These are phyloP conservation scores for Bombus affinis DNA, from an alignment of 1,140 invertebrate species.

Conservation along the genomic window DNA sequence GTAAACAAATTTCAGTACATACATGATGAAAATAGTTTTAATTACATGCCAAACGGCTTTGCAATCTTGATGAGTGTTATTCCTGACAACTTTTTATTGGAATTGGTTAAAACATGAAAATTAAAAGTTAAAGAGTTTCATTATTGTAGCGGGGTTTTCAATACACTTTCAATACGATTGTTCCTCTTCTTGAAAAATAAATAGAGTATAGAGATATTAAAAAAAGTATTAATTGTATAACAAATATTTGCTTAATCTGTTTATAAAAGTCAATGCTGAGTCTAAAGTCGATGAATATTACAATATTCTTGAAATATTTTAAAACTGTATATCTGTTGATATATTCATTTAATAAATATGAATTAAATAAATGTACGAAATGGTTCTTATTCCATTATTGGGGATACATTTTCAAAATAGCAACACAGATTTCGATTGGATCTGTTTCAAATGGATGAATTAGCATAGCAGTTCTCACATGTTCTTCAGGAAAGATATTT, in stretches of 20 bases:
- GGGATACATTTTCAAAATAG: constrained; percentile 90
- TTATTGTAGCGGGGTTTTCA: background rate
- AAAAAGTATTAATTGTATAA: background rate
- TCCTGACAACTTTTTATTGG: background rate
- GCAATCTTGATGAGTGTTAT: background rate
- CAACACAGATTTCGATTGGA: constrained; percentile 93
- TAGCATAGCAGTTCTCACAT: constrained; percentile 92
- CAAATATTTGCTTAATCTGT: background rate
- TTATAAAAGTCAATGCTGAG: background rate
- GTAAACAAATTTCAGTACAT: background rate
- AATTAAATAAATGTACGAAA: constrained; percentile 12
- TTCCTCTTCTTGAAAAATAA: background rate
- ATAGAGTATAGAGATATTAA: background rate
- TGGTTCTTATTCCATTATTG: constrained; percentile 74
- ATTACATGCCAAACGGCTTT: background rate
- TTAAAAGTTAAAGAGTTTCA: background rate
- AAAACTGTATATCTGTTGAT: background rate
- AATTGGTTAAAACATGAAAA: background rate
- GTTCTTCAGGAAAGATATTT: constrained; percentile 93
- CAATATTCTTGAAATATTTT: background rate
- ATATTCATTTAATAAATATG: constrained; percentile 19
- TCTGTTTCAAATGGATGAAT: constrained; percentile 93
- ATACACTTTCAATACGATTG: background rate
- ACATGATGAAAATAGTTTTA: background rate
- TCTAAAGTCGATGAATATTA: background rate